Evolutionary conservation across 1,140 invertebrate genomes (phyloP).

Genomic region (Babylonia areolata): DNA sequence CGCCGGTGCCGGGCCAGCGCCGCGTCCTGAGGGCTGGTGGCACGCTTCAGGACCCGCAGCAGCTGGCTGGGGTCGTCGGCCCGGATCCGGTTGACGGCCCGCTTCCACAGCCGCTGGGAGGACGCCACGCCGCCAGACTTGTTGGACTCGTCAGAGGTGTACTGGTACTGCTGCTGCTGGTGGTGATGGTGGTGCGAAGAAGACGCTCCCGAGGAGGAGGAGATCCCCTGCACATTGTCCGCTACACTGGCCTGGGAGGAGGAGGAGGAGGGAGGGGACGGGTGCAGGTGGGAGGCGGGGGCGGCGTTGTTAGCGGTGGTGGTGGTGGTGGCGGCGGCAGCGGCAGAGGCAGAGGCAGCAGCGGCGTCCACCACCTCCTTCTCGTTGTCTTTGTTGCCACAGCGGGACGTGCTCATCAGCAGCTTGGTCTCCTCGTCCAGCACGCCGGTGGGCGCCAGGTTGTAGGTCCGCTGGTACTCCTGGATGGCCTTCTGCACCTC

Average conservation of each 20-base stretch:
- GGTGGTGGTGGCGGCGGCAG: neutral
- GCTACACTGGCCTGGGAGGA: neutral
- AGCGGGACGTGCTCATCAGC: conserved; percentile 74
- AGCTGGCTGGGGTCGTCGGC: conserved; percentile 25
- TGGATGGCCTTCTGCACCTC: conserved; percentile 65
- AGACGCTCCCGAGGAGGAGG: neutral
- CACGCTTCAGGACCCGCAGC: conserved; percentile 22
- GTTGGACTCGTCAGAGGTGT: conserved; percentile 31
- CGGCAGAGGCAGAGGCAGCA: neutral
- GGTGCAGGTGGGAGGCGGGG: neutral
- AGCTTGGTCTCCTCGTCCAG: conserved; percentile 70
- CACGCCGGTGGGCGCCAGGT: conserved; percentile 71
- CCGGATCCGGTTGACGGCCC: conserved; percentile 44
- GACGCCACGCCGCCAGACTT: conserved; percentile 22
- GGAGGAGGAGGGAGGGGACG: neutral
- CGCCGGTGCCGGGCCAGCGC: conserved; percentile 42
- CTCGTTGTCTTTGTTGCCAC: conserved; percentile 75
- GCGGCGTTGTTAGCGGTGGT: neutral
- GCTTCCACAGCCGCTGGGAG: conserved; percentile 53
- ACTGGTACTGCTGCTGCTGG: neutral
- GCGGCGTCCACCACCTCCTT: conserved; percentile 26
- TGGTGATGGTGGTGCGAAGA: neutral
- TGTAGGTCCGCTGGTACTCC: conserved; percentile 74
- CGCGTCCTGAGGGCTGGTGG: conserved; percentile 30
- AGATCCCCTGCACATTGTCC: conserved; percentile 25